These are phyloP conservation scores for Crossoptilon crossoptilon DNA, from an alignment of 2,797 vertebrate genomes.

Conservation along the genomic window DNA sequence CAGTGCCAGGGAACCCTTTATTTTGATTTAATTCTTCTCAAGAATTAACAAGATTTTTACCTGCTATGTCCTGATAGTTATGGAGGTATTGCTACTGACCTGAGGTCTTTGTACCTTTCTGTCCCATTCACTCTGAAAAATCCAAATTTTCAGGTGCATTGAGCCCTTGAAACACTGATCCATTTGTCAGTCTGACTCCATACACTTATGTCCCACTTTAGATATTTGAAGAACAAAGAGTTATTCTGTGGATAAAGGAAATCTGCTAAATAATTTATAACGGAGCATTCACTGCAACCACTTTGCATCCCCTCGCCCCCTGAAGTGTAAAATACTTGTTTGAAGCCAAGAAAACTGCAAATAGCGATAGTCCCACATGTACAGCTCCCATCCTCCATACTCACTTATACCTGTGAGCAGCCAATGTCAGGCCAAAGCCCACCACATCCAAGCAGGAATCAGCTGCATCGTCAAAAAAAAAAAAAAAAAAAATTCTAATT, in stretches of 20 bases:
- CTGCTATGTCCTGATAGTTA: neutral
- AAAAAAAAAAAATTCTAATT: neutral
- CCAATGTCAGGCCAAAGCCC: neutral
- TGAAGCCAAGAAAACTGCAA: neutral
- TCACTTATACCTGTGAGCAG: neutral
- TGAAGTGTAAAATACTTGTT: neutral
- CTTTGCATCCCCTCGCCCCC: neutral
- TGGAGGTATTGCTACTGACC: neutral
- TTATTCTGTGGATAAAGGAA: neutral
- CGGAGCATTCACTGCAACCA: neutral
- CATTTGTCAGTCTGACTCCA: constrained; percentile 9
- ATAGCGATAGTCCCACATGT: neutral
- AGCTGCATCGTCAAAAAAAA: neutral
- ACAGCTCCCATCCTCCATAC: neutral
- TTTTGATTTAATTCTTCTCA: constrained; percentile 16
- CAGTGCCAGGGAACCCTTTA: neutral
- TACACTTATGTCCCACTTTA: neutral
- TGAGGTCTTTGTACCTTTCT: constrained; percentile 24
- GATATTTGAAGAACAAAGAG: constrained; percentile 18
- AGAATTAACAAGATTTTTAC: neutral
- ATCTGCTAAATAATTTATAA: neutral
- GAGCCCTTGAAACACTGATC: neutral
- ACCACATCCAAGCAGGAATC: accelerated
- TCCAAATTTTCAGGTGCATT: neutral
- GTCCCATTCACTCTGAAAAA: neutral